A percentile compares a stretch with the other conserved stretches of the same genome.
These are phyloP conservation scores for Petrocephalus zakoni DNA, from an alignment of 2,113 vertebrate genomes.

Conservation along the genomic window DNA sequence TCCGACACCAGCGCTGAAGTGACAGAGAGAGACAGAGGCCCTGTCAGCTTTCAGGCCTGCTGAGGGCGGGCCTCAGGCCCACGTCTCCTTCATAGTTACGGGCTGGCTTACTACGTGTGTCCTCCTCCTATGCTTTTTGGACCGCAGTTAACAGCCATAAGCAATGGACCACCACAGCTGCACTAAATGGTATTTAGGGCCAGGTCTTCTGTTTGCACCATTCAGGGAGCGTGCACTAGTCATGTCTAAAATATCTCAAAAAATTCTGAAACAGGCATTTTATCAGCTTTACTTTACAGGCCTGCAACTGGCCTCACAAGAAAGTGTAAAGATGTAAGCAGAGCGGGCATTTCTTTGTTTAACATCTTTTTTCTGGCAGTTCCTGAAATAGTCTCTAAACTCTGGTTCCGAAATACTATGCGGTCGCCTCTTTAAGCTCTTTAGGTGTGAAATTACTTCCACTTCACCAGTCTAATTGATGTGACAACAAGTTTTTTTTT, in stretches of 20 bases:
- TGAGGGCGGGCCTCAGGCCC: neutral
- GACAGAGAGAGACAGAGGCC: conserved; percentile 21
- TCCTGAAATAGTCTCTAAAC: conserved; percentile 56
- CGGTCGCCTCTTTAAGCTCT: conserved; percentile 58
- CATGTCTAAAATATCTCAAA: neutral
- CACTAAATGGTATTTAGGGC: neutral
- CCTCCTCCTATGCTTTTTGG: neutral
- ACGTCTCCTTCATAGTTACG: neutral
- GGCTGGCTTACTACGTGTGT: neutral
- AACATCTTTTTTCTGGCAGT: conserved; percentile 32
- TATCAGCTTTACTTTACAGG: neutral
- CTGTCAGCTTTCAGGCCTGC: neutral
- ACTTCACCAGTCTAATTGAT: conserved; percentile 63
- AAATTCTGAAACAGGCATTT: conserved; percentile 1
- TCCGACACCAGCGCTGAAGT: conserved; percentile 83
- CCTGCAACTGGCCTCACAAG: neutral
- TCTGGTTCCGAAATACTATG: conserved; percentile 53
- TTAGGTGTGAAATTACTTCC: conserved; percentile 59
- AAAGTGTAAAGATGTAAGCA: neutral
- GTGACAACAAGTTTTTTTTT: conserved; percentile 62
- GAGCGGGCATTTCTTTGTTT: conserved; percentile 27
- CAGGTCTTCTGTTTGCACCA: neutral
- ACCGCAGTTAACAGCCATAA: neutral
- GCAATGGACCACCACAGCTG: neutral
- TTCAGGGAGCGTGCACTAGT: neutral